Evolutionary conservation across 1,140 invertebrate genomes (phyloP), one percentile per base, ranked within the genome.

Genomic region (Rhynchophorus ferrugineus): DNA sequence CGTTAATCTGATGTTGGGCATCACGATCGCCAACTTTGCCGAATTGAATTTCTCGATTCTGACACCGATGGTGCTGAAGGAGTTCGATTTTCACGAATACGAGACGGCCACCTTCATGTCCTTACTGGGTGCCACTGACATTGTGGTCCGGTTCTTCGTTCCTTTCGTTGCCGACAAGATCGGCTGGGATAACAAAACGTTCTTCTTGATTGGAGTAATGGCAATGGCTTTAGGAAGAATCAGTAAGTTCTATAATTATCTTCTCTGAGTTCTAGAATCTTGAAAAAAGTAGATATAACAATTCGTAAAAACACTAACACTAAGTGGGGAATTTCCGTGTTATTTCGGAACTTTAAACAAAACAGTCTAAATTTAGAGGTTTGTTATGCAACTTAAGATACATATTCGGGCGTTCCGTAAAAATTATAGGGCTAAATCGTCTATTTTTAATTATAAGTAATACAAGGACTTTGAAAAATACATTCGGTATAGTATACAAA

Each of bases 41-140:
- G 83, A 85, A 61, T 73, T 82, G 1, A 85, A 83, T 61, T 85
- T 85, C 59, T 77, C 80, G 1, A 64, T 81, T 2, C 54, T 84
- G 8, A 75, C 79, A 1, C 81, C 83, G 14, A 80, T 83, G 20
- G 82, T 85, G 22, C 63, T 85, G 1, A 72, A 72, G 11, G 82
- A 83, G 24, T 71, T 74, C 44, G 44, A 74, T 11, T 80, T 81
- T 49, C 66, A 70, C 8, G 79, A 73, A 1, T 54, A 67, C 1
- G 56, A 80, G 49, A 80, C 78, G 46, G 80, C 80, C 1, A 71
- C 69, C 16, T 65, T 80, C 22, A 79, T 84, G 78, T 79, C 79
- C 19, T 60, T 75, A 51, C 65, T 74, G 34, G 81, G 75, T 2
- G 67, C 69, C 34, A 71, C 74, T 1, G 82, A 84, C 61, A 75